Base-by-base conservation (phyloP, 2,888 invertebrate species). In the Xestia sexstrigata region DNA sequence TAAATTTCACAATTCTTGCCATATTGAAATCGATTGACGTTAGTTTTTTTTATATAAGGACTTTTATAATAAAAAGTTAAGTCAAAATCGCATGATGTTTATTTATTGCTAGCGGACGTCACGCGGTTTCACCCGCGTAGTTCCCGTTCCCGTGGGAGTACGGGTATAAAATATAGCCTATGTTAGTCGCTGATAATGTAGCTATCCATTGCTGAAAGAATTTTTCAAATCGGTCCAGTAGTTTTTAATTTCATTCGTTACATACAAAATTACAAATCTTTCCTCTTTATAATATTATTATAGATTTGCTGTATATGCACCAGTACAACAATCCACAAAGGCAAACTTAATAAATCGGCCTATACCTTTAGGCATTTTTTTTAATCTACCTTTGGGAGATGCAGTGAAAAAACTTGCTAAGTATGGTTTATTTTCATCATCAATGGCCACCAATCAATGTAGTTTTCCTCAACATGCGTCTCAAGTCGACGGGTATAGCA, bases 21-120 rank as follows among this genome's bases (percentile, higher is more conserved):
- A 11, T n/a, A 60, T 45, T 74, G 8, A 17, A 60, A 67, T 60
- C 20, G 17, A 30, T 75, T 42, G 23, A 23, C 17, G 20, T 39
- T 8, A 71, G 17, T 76, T 74, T 49, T 60, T 35, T 35, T n/a
- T n/a, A 49, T 62, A 75, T 30, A n/a, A 42, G 39, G 30, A n/a
- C 30, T 20, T 30, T 9, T 67, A 30, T 17, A 75, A 45, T 23
- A 49, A 74, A 74, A n/a, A n/a, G 5, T 30, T 8, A 60, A 45
- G 45, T 1, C 5, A 55, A 65, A 30, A 52, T n/a, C 1, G 15
- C n/a, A n/a, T 72, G 4, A 13, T 39, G 8, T 45, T 45, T 69
- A 35, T 70, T 71, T 62, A 17, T 70, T 45, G 9, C 9, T 8
- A 35, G 35, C 35, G 3, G 35, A 35, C 35, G 35, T 35, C 35